phyloP scores from a whole-genome alignment of 2,888 invertebrate genomes.

The Harmothoe impar region DNA sequence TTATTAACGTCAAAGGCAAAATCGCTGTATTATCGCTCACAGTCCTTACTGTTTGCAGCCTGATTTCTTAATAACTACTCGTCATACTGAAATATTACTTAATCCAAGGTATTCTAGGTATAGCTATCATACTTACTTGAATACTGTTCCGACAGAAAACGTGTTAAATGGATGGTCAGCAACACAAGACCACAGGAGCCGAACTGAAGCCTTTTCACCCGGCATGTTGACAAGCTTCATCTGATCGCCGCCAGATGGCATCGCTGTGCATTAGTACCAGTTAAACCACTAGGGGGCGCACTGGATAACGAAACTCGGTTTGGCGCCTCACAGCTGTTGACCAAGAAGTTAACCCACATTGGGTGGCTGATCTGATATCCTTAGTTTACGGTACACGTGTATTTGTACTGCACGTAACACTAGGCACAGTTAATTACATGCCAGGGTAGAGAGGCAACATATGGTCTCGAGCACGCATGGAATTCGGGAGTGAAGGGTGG shows the following conservation, averaged over 20 bases:
- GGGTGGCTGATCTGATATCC: no score
- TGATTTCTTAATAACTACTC: not conserved
- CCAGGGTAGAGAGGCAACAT: no score
- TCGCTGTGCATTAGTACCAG: not conserved
- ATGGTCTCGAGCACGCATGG: no score
- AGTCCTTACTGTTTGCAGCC: not conserved
- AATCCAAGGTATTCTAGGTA: not conserved
- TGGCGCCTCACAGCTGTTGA: no score
- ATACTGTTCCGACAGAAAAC: conserved; percentile 32
- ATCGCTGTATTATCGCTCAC: conserved; percentile 3
- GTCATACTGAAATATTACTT: not conserved
- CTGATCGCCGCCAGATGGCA: not conserved
- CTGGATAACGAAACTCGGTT: no score
- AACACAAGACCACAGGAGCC: conserved; percentile 17
- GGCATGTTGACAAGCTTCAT: conserved; percentile 51
- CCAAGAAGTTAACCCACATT: no score
- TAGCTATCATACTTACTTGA: conserved; percentile 21
- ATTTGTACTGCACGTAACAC: no score
- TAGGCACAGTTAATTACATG: no score
- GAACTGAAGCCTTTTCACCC: conserved; percentile 19
- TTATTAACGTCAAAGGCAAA: no score
- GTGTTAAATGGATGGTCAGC: conserved; percentile 48
- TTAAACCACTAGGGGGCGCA: not conserved
- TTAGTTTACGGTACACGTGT: no score
- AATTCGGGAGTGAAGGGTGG: no score